Base-by-base conservation (phyloP, 2,113 vertebrate genomes). In the Chloropsis cyanopogon region DNA sequence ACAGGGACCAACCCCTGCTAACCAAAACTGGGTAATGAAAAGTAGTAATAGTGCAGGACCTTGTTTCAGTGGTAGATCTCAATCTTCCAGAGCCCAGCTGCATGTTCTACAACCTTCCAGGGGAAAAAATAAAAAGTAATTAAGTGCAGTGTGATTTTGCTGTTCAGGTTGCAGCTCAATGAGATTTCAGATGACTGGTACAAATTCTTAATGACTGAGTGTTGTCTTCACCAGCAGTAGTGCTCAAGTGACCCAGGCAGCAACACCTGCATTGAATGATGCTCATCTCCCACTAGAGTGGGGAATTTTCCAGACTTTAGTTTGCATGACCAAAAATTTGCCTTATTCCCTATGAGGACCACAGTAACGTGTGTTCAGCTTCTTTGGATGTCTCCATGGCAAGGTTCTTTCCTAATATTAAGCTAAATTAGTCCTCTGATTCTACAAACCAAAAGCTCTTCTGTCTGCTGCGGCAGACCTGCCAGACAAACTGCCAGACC, bases 311-410 rank as follows among this genome's bases (percentile, higher is more conserved):
- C 70, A 82, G 53, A 11, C 22, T 79, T 66, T 15, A 50, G 42
- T 75, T 64, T 64, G 9, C 35, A 24, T 75, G 29, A 66, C 19
- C 18, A 82, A 68, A 82, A n/a, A 4, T 50, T 64, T 83, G 8
- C 14, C 14, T 9, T 57, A 6, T 76, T 53, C 33, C 39, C 12
- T 9, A 3, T 47, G 15, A 75, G 8, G 1, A 53, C n/a, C 8
- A 35, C 42, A 70, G 25, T 10, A 76, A 71, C 0, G 0, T 1
- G 0, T 39, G 23, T 52, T 83, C 33, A 54, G 3, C 53, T 56
- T 59, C 24, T 56, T 44, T 69, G 37, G 19, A 35, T 52, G 23
- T 39, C 18, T 86, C 50, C 2, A 4, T 29, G 24, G 16, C 29
- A 25, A 73, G n/a, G 6, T 76, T 6, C 26, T 75, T 70, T 71